Evolutionary conservation across 2,888 invertebrate species (phyloP).

Genomic region (Hemithea aestivaria): DNA sequence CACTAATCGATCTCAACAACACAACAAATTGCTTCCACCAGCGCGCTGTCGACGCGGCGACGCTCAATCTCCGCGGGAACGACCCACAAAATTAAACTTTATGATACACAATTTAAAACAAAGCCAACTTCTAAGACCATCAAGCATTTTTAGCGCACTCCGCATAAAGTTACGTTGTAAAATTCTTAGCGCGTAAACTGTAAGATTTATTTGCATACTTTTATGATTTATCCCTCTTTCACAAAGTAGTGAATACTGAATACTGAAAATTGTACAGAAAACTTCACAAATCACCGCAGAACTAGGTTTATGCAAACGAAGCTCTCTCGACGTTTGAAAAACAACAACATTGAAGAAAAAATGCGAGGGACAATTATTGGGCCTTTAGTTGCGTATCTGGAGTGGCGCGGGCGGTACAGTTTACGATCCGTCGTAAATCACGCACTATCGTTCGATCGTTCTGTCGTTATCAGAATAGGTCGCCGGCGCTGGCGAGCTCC

Average conservation of each 20-base stretch:
- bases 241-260: neutral
- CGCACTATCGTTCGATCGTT: slow-evolving; percentile 19
- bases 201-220: slow-evolving; percentile 5
- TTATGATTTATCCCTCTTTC: slow-evolving; percentile 7
- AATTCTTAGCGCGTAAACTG: slow-evolving; percentile 3
- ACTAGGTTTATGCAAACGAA: slow-evolving; percentile 4
- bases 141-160: neutral
- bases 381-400: slow-evolving; percentile 15
- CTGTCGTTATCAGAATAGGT: slow-evolving; percentile 29
- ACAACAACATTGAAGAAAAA: slow-evolving; percentile 9
- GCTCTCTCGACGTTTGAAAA: neutral
- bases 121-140: neutral
- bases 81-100: no score
- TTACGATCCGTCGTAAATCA: slow-evolving; percentile 37
- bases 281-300: neutral
- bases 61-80: no score
- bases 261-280: slow-evolving; percentile 4
- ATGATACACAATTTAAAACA: no score
- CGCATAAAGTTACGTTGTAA: slow-evolving; percentile 4
- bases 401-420: slow-evolving; percentile 10
- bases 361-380: slow-evolving; percentile 10
- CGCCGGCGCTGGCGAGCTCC: slow-evolving; percentile 21
- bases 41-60: no score
- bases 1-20: slow-evolving; percentile 5
- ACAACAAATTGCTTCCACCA: no score